These are phyloP conservation scores for Drosophila hamatofila DNA, from an alignment of 2,888 invertebrate species.

Conservation along the genomic window DNA sequence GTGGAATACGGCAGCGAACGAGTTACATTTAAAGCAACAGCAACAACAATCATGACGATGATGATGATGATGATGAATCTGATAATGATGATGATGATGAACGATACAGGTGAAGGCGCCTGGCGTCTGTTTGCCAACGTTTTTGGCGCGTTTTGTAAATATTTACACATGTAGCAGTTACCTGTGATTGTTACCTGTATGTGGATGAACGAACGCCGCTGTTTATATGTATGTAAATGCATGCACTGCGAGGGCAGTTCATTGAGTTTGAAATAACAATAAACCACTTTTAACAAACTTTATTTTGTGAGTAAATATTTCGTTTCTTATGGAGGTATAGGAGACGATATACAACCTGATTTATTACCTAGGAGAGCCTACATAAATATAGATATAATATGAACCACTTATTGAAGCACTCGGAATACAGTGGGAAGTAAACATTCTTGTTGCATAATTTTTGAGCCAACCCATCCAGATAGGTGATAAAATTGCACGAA, in stretches of 20 bases:
- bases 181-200: conserved; percentile 72
- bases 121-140: conserved; percentile 75
- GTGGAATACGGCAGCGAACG: conserved; percentile 40
- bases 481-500: conserved; percentile 3
- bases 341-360: no score
- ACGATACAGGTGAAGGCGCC: conserved; percentile 65
- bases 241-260: conserved; percentile 32
- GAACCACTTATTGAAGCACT: neutral
- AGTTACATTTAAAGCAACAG: conserved; percentile 47
- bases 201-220: conserved; percentile 13
- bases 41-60: conserved; percentile 29
- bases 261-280: neutral
- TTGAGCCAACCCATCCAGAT: conserved; percentile 11
- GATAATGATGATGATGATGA: conserved; percentile 38
- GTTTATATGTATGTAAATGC: conserved; percentile 38
- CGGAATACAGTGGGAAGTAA: neutral
- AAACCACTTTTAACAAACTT: neutral
- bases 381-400: neutral
- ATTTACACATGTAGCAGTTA: conserved; percentile 80
- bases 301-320: neutral
- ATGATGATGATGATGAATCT: conserved; percentile 39
- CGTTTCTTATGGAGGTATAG: neutral
- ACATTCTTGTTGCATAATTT: neutral
- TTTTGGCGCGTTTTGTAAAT: conserved; percentile 81
- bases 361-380: neutral